Evolutionary conservation across 2,797 vertebrate species (phyloP).

Genomic region (Melanotaenia trifasciata): DNA sequence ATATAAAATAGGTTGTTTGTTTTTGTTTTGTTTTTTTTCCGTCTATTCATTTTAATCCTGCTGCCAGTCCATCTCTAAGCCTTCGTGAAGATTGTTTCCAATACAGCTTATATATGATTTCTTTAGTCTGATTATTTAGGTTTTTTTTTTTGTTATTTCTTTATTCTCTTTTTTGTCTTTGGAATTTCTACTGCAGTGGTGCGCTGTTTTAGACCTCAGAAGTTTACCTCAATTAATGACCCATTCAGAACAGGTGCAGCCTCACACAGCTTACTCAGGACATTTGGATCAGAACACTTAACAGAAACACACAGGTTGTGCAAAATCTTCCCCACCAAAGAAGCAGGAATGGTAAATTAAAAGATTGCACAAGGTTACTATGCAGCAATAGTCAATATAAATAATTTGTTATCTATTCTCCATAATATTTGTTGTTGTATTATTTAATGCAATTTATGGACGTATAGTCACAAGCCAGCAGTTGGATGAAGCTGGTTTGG

Average conservation of each 20-base stretch:
- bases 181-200: background rate
- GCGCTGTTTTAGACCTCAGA: constrained; percentile 42
- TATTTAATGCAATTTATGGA: background rate
- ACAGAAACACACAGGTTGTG: constrained; percentile 36
- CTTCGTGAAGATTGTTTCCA: background rate
- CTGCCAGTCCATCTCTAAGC: background rate
- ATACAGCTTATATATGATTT: background rate
- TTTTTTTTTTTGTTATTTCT: background rate
- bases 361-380: constrained; percentile 14
- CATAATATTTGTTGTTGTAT: background rate
- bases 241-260: constrained; percentile 28
- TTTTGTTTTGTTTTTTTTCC: background rate
- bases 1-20: background rate
- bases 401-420: background rate
- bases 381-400: constrained; percentile 8
- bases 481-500: background rate
- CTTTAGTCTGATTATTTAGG: background rate
- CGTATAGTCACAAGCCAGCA: background rate
- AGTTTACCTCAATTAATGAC: constrained; percentile 43
- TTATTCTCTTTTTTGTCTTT: background rate
- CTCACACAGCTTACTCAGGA: constrained; percentile 36
- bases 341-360: constrained; percentile 13
- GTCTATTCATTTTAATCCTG: background rate
- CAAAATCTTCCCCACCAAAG: constrained; percentile 17
- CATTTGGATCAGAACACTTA: constrained; percentile 32